Base-by-base conservation (phyloP, 2,113 vertebrate species). In the Gobio gobio region DNA sequence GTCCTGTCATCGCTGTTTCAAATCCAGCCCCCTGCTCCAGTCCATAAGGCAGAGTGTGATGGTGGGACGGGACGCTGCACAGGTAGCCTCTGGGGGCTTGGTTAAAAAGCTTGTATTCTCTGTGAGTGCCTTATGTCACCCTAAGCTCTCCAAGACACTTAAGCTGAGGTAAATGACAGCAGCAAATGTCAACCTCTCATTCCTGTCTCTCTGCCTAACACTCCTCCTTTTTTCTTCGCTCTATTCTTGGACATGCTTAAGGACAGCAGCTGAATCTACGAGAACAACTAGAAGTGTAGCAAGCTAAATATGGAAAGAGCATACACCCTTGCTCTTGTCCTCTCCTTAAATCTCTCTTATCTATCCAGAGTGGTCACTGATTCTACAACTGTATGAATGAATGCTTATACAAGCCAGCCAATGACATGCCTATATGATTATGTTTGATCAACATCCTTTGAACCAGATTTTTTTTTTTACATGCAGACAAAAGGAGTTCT, bases 181-280 rank as follows among this genome's bases (percentile, higher is more conserved):
- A 79, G 12, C 94, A 94, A 89, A 88, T 94, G 93, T 80, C 56
- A 18, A 58, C 20, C 56, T 84, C 78, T 94, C 86, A 68, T 68
- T 54, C 58, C 51, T 72, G 47, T 82, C 83, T 18, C 29, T 84
- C 85, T 56, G 47, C 22, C n/a, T 36, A 24, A 92, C 82, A 61
- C 81, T 73, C 84, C 78, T 75, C 75, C 77, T 87, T 79, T 18
- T 45, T 82, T 86, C 90, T 85, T 51, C 84, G 89, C 68, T 87
- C 88, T 97, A 97, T 96, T 96, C 93, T 94, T 96, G 96, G 95
- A 95, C 93, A 94, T 94, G 94, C 94, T 92, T 89, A 89, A 92
- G 92, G 84, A 91, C 90, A 92, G 80, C 80, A 92, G 90, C 85
- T 77, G 93, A 90, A 83, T 58, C 59, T 36, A 63, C 59, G 47